phyloP scores from a whole-genome alignment of 2,113 vertebrate species.

The Myotis lucifugus region DNA sequence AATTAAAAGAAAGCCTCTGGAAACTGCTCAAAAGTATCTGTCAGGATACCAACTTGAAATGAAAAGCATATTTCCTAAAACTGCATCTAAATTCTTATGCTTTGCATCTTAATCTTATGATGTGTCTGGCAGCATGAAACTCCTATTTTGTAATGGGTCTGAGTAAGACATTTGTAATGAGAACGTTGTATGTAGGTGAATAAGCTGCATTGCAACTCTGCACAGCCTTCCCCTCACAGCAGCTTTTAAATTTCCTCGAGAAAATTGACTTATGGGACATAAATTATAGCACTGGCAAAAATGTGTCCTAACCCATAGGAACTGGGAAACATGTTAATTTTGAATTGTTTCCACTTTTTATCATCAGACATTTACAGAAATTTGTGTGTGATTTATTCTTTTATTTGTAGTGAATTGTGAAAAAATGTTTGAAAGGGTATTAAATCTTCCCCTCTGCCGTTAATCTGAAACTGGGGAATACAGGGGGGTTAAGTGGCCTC shows the following conservation, averaged over 20 bases:
- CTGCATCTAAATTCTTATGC: conserved; percentile 58
- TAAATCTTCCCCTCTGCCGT: conserved; percentile 84
- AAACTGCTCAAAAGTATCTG: conserved; percentile 52
- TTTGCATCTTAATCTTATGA: conserved; percentile 47
- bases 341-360: conserved; percentile 77
- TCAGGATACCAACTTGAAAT: conserved; percentile 48
- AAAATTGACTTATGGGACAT: conserved; percentile 68
- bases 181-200: conserved; percentile 52
- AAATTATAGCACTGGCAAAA: conserved; percentile 74
- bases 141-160: conserved; percentile 48
- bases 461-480: conserved; percentile 83
- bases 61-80: conserved; percentile 60
- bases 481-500: conserved; percentile 81
- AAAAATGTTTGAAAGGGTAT: conserved; percentile 83
- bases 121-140: conserved; percentile 47
- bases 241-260: conserved; percentile 66
- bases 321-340: conserved; percentile 77
- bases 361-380: conserved; percentile 73
- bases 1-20: conserved; percentile 55
- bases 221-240: conserved; percentile 57
- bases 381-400: conserved; percentile 80
- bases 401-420: conserved; percentile 85
- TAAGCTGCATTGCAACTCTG: conserved; percentile 36
- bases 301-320: conserved; percentile 73
- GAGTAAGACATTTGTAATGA: conserved; percentile 45